Base-by-base conservation (phyloP, 2,888 invertebrate genomes). In the Zygogramma bicolorata region DNA sequence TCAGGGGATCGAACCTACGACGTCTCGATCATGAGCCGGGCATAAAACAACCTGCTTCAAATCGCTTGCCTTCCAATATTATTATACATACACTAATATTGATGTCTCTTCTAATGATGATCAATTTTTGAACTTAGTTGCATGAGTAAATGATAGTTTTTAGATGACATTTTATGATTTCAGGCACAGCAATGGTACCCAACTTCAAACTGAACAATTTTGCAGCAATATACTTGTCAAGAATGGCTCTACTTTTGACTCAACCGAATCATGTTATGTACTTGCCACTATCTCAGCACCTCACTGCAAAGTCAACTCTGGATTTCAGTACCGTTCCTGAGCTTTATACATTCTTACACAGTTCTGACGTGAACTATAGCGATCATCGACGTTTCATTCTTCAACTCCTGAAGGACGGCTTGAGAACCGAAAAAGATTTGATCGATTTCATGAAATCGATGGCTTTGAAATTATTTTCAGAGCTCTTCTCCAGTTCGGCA, bases 301-400 rank as follows among this genome's bases (percentile, higher is more conserved):
- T 87, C 22, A 75, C 80, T 1, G 81, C 83, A 0, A 96, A 95
- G 85, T 92, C 93, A 10, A 89, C 90, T 7, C 89, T 97, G 15
- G 93, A 96, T 83, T 88, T 97, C 15, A 89, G 91, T 13, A 90
- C 92, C 2, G 93, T 97, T n/a, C 97, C 97, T 0, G 97, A 97
- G 84, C 93, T 97, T 82, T 92, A 95, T 73, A 93, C 93, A 65
- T 90, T 97, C 40, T 93, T 97, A 83, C 93, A 95, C 83, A 95
- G 94, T 74, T 90, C 93, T 8, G 93, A 94, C 68, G 89, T 94
- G 0, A 91, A 93, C 78, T 89, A 91, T 66, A 89, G 90, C 20
- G 89, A 90, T 0, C 93, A 95, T 80, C 89, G 95, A 57, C 87
- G 89, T 27, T 98, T 97, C 92, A 92, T 97, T 38, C 87, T 97